Base-by-base conservation (phyloP, 1,140 invertebrate genomes). In the Zaprionus ornatus region DNA sequence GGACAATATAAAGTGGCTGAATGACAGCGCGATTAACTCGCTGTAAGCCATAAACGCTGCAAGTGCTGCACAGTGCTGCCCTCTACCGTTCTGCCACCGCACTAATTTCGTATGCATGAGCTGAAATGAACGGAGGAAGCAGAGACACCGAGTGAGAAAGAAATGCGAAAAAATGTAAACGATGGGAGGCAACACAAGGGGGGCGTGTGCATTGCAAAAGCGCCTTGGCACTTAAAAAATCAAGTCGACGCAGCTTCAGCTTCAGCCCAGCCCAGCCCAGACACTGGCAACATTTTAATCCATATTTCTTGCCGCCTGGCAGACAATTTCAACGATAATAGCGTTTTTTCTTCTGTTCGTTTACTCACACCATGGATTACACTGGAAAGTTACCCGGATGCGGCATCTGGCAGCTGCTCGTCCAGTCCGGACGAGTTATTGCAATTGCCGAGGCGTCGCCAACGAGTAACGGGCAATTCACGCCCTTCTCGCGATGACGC, bases 311-410 rank as follows among this genome's bases (percentile, higher is more conserved):
- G 62, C 68, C 66, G 84, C 79, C 84, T 88, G 85, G 72, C 86
- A 90, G 85, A 90, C 85, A 90, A 85, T 90, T 90, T 90, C 65
- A 72, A 87, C 90, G 85, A 90, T 90, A 90, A 90, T 90, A 81
- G 81, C 85, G 69, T 82, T 79, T 78, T 78, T 74, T 64, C 19
- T 72, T 15, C 62, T 56, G 19, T 48, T 21, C 13, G 17, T 4
- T 32, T 63, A 32, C 27, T 19, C 25, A 50, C 60, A 52, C 15
- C 42, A 61, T 71, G 79, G 81, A 87, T 82, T 80, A 84, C 72
- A 81, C 68, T 76, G 74, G 77, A 77, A 82, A 74, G 80, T 82
- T 74, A 62, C 48, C 60, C 21, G 65, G 70, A 74, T 27, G 42
- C 68, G 25, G 56, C 77, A 88, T 69, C 56, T 83, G 74, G 83